A percentile compares a stretch with the other conserved stretches of the same genome.
Conservation (phyloP, 2,888 invertebrate genomes). For the Platycheirus albimanus region DNA sequence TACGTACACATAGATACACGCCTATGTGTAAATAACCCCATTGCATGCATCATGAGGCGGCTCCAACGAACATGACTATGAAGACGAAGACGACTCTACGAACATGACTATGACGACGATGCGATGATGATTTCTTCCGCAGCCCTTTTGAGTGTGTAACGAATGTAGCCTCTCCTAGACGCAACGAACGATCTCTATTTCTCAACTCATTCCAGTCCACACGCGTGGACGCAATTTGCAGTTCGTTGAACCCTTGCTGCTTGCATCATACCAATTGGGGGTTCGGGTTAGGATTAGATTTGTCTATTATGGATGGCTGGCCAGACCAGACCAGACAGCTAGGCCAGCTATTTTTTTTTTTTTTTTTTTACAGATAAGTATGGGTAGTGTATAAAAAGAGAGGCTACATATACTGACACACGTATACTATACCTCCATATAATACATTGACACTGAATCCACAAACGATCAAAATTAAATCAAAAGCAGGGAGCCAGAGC, state of each 20-base stretch:
- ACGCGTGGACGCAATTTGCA: slow-evolving; percentile 73
- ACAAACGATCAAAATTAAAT: slow-evolving; percentile 1
- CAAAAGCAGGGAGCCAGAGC: neutral
- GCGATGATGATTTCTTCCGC: slow-evolving; percentile 63
- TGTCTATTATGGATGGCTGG: slow-evolving; percentile 38
- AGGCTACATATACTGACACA: neutral
- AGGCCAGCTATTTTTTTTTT: neutral
- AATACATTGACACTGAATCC: neutral
- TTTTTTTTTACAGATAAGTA: neutral
- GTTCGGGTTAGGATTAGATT: slow-evolving; percentile 51
- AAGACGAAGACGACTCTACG: slow-evolving; percentile 4
- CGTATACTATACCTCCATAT: neutral
- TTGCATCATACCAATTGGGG: slow-evolving; percentile 64
- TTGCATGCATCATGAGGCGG: slow-evolving; percentile 61
- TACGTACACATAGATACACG: slow-evolving; percentile 36
- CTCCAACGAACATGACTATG: slow-evolving; percentile 19
- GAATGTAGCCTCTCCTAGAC: slow-evolving; percentile 56
- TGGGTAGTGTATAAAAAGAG: slow-evolving; percentile 5
- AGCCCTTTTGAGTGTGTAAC: slow-evolving; percentile 68
- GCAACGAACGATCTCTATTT: slow-evolving; percentile 53
- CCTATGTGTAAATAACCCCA: slow-evolving; percentile 72
- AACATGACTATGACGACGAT: slow-evolving; percentile 15
- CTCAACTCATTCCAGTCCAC: slow-evolving; percentile 61
- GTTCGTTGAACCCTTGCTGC: slow-evolving; percentile 72
- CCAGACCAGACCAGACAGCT: slow-evolving; percentile 26